phyloP scores from a whole-genome alignment of 1,140 invertebrate species.

The Caenorhabditis briggsae region DNA sequence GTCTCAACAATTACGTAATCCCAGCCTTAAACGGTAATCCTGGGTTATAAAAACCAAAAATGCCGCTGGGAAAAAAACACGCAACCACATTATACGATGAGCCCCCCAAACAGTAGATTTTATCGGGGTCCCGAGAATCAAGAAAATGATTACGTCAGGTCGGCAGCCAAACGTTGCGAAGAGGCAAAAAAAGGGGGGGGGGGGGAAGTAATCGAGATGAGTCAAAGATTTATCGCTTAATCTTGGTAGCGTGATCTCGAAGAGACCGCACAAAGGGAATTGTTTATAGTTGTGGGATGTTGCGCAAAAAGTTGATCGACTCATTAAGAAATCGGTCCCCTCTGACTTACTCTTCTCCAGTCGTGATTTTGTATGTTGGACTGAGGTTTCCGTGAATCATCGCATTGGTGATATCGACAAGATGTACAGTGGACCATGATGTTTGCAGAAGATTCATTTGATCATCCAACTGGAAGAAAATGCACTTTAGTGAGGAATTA shows the following conservation, averaged over 20 bases:
- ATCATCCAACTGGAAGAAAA: slow-evolving; percentile 44
- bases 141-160: slow-evolving; percentile 18
- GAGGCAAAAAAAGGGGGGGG: not conserved
- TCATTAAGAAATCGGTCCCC: not conserved
- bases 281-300: slow-evolving; percentile 26
- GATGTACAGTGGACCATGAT: slow-evolving; percentile 34
- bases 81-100: slow-evolving; percentile 34
- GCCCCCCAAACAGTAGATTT: not conserved
- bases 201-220: slow-evolving; percentile 36
- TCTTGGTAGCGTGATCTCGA: slow-evolving; percentile 34
- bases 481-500: slow-evolving; percentile 25
- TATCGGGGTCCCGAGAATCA: slow-evolving; percentile 23
- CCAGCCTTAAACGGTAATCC: not conserved
- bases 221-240: slow-evolving; percentile 47
- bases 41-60: not conserved
- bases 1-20: slow-evolving; percentile 32
- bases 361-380: slow-evolving; percentile 1
- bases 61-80: slow-evolving; percentile 2
- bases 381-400: not conserved
- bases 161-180: slow-evolving; percentile 42
- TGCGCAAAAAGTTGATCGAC: slow-evolving; percentile 18
- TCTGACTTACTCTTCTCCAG: slow-evolving; percentile 36
- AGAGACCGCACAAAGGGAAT: not conserved
- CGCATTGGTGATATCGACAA: slow-evolving; percentile 51
- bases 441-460: slow-evolving; percentile 48